Evolutionary conservation across 2,797 vertebrate species (phyloP).

Genomic region (Moxostoma hubbsi): DNA sequence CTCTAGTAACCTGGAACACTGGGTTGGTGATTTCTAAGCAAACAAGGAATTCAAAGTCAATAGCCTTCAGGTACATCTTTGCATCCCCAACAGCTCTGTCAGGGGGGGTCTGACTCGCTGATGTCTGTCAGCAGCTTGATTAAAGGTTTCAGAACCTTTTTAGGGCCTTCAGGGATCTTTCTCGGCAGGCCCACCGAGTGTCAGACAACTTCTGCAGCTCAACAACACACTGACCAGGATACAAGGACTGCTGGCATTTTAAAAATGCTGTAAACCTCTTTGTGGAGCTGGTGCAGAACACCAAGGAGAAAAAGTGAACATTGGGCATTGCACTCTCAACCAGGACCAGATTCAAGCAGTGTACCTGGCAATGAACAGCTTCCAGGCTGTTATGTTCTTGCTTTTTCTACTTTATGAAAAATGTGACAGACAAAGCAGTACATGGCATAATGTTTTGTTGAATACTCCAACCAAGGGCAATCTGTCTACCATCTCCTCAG

Average conservation of each 20-base stretch:
- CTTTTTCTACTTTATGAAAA: slow-evolving; percentile 34
- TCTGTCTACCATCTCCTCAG: neutral
- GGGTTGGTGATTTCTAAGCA: slow-evolving; percentile 43
- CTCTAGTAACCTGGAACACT: slow-evolving; percentile 26
- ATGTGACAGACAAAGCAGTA: slow-evolving; percentile 27
- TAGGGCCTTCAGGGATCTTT: slow-evolving; percentile 30
- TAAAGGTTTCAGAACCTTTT: slow-evolving; percentile 39
- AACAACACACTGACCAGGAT: slow-evolving; percentile 36
- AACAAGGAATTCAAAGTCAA: slow-evolving; percentile 33
- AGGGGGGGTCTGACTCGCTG: slow-evolving; percentile 20
- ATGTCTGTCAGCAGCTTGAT: slow-evolving; percentile 33
- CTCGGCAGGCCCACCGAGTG: slow-evolving; percentile 19
- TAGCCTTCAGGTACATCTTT: slow-evolving; percentile 23
- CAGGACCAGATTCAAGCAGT: too few species aligned
- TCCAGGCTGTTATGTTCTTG: neutral
- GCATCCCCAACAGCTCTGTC: slow-evolving; percentile 15
- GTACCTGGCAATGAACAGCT: neutral
- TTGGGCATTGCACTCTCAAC: too few species aligned
- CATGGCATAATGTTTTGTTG: slow-evolving; percentile 18
- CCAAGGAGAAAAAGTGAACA: too few species aligned
- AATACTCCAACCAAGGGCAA: slow-evolving; percentile 37
- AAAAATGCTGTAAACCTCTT: neutral
- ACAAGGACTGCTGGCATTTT: slow-evolving; percentile 42
- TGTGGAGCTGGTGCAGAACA: too few species aligned
- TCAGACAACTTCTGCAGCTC: slow-evolving; percentile 40